Evolutionary conservation across 2,797 vertebrate genomes (phyloP).

Genomic region (Enteromius radiatus): DNA sequence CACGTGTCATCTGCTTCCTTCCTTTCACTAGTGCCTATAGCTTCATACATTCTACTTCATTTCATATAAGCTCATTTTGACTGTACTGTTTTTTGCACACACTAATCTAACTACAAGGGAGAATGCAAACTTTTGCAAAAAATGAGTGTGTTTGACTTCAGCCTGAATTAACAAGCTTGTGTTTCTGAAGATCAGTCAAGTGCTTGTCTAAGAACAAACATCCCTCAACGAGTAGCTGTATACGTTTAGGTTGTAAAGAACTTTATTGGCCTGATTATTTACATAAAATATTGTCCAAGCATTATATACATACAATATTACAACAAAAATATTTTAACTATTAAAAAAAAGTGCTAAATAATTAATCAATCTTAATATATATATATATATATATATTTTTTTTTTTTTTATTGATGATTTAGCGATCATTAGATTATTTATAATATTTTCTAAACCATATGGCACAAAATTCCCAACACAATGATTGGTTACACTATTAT

Average conservation of each 20-base stretch:
- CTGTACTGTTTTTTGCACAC: not conserved
- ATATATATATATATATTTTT: no score
- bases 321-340: no score
- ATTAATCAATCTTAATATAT: no score
- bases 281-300: not conserved
- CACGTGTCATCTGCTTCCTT: not conserved
- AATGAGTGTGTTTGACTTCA: not conserved
- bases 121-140: not conserved
- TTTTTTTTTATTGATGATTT: no score
- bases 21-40: not conserved
- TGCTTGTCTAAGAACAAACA: not conserved
- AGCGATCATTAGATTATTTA: no score
- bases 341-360: not conserved
- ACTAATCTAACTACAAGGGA: no score
- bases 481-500: not conserved
- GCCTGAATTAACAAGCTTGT: no score
- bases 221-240: not conserved
- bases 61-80: not conserved
- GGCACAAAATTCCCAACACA: no score
- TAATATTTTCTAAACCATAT: no score
- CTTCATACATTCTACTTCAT: not conserved
- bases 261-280: not conserved
- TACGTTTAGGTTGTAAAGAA: not conserved
- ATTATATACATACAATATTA: not conserved
- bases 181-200: not conserved